These are phyloP conservation scores for Polypterus bichir DNA, from an alignment of 2,113 vertebrate species.

Conservation along the genomic window DNA sequence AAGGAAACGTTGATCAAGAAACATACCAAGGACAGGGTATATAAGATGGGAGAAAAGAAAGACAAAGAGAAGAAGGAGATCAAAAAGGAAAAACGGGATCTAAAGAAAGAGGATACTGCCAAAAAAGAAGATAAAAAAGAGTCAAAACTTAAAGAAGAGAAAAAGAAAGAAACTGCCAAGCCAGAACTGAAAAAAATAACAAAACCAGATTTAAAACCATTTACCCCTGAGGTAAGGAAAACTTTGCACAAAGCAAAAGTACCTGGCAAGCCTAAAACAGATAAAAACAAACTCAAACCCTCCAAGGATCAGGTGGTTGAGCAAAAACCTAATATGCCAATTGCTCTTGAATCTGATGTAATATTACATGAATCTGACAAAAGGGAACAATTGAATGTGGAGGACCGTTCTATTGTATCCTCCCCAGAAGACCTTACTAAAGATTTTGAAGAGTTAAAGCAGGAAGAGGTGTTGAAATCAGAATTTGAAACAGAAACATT, in stretches of 20 bases:
- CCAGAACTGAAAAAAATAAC: slow-evolving; percentile 73
- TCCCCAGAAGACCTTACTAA: slow-evolving; percentile 93
- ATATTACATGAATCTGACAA: slow-evolving; percentile 28
- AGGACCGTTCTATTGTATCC: slow-evolving; percentile 67
- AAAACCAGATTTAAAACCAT: slow-evolving; percentile 83
- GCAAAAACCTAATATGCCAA: slow-evolving; percentile 37
- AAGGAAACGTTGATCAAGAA: slow-evolving; percentile 81
- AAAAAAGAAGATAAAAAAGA: slow-evolving; percentile 90
- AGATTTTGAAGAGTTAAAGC: slow-evolving; percentile 83
- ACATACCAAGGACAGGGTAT: slow-evolving; percentile 76
- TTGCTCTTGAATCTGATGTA: slow-evolving; percentile 34
- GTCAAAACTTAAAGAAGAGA: slow-evolving; percentile 68
- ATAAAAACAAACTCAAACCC: slow-evolving; percentile 64
- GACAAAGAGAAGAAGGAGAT: slow-evolving; percentile 94
- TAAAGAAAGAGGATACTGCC: slow-evolving; percentile 70
- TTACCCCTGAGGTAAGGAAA: slow-evolving; percentile 89
- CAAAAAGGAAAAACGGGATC: slow-evolving; percentile 59
- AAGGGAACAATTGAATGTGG: slow-evolving; percentile 33
- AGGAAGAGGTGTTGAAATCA: slow-evolving; percentile 47
- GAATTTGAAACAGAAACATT: slow-evolving; percentile 19
- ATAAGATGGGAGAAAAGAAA: slow-evolving; percentile 88
- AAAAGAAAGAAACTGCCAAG: slow-evolving; percentile 74
- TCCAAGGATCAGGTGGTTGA: slow-evolving; percentile 53
- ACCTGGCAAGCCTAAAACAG: slow-evolving; percentile 65
- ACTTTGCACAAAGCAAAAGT: slow-evolving; percentile 84